These are phyloP conservation scores for Athripsodes cinereus DNA, from an alignment of 2,888 invertebrate genomes.

Conservation along the genomic window DNA sequence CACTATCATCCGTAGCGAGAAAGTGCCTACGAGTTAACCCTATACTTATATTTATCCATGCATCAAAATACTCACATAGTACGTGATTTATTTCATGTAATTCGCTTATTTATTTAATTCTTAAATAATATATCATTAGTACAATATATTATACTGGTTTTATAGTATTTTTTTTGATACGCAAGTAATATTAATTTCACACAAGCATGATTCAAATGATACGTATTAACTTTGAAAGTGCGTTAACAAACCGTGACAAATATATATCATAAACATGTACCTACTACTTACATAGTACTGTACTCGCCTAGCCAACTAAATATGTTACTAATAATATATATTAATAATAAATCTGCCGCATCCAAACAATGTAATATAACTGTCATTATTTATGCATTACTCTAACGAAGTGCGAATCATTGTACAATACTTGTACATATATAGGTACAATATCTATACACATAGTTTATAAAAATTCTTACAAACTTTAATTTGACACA, in stretches of 20 bases:
- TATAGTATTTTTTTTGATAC: neutral
- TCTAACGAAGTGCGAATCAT: neutral
- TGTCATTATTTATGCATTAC: neutral
- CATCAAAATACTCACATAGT: too few species aligned
- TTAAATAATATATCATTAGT: neutral
- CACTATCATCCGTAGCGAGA: too few species aligned
- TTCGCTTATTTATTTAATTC: neutral
- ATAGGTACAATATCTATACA: too few species aligned
- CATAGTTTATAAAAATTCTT: too few species aligned
- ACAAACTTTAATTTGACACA: too few species aligned
- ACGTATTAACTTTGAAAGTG: neutral
- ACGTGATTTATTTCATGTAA: too few species aligned
- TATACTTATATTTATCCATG: too few species aligned
- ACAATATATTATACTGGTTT: neutral
- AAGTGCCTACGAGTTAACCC: too few species aligned
- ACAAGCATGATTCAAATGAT: constrained; percentile 1
- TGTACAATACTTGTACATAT: too few species aligned
- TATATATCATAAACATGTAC: neutral
- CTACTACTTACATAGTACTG: neutral
- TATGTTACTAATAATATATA: neutral
- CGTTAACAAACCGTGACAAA: constrained; percentile 2
- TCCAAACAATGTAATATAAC: neutral
- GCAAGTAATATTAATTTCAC: neutral
- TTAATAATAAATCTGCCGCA: neutral
- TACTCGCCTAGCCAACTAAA: neutral